Conservation (phyloP, 1,140 invertebrate species). For the Tetramorium alpestre region DNA sequence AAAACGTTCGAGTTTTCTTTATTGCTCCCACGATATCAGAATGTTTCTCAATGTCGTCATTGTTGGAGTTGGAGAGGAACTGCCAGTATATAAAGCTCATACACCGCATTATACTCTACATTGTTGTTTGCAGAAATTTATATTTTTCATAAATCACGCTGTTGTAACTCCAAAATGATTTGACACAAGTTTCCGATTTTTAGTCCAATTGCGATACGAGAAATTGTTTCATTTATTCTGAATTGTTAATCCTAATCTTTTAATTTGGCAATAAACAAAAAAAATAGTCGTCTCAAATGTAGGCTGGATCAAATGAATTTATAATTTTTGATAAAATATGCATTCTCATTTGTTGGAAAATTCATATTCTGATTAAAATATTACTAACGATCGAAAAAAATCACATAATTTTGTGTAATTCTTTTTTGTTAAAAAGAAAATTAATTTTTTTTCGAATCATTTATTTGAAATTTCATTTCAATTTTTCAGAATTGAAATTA, state of each 20-base stretch:
- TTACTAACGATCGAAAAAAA: neutral
- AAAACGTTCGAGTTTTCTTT: neutral
- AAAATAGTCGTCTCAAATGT: neutral
- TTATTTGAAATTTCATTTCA: neutral
- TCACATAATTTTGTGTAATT: neutral
- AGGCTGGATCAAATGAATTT: neutral
- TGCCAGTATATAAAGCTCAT: neutral
- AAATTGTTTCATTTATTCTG: slow-evolving; percentile 8
- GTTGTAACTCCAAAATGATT: neutral
- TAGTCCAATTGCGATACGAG: neutral
- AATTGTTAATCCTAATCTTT: neutral
- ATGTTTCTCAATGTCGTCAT: neutral
- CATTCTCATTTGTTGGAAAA: neutral
- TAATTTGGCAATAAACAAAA: neutral
- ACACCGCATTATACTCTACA: neutral
- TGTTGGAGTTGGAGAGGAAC: too few relatives aligned
- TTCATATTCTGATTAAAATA: neutral
- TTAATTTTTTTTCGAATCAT: neutral
- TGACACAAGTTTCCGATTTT: neutral
- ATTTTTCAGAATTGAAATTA: neutral
- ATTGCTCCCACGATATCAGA: neutral
- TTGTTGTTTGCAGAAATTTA: neutral
- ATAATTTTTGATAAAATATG: neutral
- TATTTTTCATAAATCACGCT: neutral
- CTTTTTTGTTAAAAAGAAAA: neutral